Percentiles rank a stretch among this genome's conserved stretches.
Conservation (phyloP, 2,888 invertebrate species). For the Melieria crassipennis region DNA sequence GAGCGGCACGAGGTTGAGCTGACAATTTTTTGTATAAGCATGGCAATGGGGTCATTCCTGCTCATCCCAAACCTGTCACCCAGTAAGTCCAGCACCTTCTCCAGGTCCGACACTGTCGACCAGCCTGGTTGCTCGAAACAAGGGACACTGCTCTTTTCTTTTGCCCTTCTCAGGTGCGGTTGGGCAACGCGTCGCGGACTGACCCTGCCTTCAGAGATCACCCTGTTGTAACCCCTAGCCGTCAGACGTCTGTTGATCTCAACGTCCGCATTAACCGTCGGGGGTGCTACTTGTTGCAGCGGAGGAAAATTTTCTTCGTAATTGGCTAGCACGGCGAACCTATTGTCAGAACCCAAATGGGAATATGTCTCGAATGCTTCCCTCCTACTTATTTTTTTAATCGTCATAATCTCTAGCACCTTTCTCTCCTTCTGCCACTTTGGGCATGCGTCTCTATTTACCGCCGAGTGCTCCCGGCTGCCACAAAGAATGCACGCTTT, state of each 20-base stretch:
- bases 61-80: background rate
- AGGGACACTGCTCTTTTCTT: background rate
- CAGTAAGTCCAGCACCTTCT: background rate
- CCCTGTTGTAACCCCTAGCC: background rate
- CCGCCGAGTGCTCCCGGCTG: background rate
- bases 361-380: background rate
- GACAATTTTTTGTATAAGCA: background rate
- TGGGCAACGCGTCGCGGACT: too few relatives aligned
- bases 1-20: background rate
- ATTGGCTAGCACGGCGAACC: background rate
- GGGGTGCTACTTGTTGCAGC: background rate
- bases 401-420: background rate
- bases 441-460: background rate
- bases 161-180: too few relatives aligned
- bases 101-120: background rate
- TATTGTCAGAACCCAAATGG: too few relatives aligned
- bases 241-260: background rate
- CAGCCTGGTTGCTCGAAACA: background rate
- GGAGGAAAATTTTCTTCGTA: background rate
- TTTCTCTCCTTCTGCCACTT: background rate
- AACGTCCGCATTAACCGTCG: background rate
- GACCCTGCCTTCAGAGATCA: background rate
- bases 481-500: background rate
- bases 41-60: background rate
- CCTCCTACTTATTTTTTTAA: slow-evolving; percentile 2